These are phyloP conservation scores for Hyphantria cunea DNA, from an alignment of 1,140 invertebrate genomes.

Conservation along the genomic window DNA sequence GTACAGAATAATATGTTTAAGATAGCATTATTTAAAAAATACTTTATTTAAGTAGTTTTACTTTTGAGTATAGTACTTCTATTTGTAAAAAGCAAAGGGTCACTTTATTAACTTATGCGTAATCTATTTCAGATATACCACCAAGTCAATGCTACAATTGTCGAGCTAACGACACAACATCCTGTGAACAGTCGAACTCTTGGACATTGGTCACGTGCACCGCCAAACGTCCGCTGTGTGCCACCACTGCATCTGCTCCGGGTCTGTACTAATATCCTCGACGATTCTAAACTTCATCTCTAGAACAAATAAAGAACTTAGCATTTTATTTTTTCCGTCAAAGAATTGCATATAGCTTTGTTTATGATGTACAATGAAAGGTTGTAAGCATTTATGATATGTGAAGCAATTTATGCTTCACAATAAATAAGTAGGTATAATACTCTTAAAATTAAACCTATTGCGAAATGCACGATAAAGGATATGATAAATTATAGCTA, in stretches of 20 bases:
- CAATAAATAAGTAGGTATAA: neutral
- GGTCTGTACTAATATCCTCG: conserved; percentile 40
- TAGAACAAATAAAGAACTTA: neutral
- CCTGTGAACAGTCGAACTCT: conserved; percentile 32
- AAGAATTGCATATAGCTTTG: no score
- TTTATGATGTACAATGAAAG: conserved; percentile 1
- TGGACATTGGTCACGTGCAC: conserved; percentile 42
- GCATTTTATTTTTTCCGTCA: no score
- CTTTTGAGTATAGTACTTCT: no score
- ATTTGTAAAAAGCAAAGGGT: no score
- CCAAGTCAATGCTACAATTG: conserved; percentile 44
- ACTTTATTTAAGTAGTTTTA: no score
- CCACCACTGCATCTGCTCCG: conserved; percentile 53
- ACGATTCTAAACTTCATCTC: neutral
- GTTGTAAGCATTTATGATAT: neutral
- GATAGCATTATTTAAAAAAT: no score
- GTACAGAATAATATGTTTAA: no score
- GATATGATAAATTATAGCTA: conserved; percentile 7
- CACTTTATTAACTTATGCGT: no score
- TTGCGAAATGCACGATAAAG: conserved; percentile 10
- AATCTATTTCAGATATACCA: conserved; percentile 27
- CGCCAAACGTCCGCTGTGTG: conserved; percentile 48
- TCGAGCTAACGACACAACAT: conserved; percentile 27
- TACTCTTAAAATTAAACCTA: conserved; percentile 4
- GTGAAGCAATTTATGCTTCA: neutral